Evolutionary conservation across 2,113 vertebrate species (phyloP).

Genomic region (Sinocyclocheilus anshuiensis): DNA sequence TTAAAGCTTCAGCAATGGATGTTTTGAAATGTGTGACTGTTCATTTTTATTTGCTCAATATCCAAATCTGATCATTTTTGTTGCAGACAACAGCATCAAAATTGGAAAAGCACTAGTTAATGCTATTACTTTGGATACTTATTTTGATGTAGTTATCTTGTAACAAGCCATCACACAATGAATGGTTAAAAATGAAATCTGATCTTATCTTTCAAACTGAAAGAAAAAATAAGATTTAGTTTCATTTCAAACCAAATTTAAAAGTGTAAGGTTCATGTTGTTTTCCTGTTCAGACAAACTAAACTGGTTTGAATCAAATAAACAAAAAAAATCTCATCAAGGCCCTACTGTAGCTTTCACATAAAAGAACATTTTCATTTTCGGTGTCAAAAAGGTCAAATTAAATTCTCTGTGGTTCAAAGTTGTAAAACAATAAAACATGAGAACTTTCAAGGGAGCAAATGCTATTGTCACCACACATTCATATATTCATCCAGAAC

Average conservation of each 20-base stretch:
- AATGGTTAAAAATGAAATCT: not conserved
- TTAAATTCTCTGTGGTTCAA: not conserved
- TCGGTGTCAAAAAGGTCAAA: not conserved
- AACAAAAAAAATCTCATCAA: not conserved
- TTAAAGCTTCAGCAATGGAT: no score
- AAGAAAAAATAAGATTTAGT: no score
- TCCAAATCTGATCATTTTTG: not conserved
- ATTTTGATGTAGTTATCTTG: not conserved
- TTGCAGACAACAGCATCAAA: not conserved
- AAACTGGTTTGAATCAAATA: not conserved
- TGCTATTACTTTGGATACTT: not conserved
- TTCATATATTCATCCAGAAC: not conserved
- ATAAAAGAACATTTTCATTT: not conserved
- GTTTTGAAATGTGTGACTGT: no score
- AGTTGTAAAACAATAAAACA: not conserved
- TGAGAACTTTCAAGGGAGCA: not conserved
- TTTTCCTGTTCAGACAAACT: not conserved
- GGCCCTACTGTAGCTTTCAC: not conserved
- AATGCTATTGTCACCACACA: not conserved
- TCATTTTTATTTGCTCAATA: not conserved
- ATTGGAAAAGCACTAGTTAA: not conserved
- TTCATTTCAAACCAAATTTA: not conserved
- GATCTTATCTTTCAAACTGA: not conserved
- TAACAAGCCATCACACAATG: not conserved
- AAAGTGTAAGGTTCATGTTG: not conserved